These are phyloP conservation scores for Chelonus insularis DNA, from an alignment of 1,140 invertebrate species.

Conservation along the genomic window DNA sequence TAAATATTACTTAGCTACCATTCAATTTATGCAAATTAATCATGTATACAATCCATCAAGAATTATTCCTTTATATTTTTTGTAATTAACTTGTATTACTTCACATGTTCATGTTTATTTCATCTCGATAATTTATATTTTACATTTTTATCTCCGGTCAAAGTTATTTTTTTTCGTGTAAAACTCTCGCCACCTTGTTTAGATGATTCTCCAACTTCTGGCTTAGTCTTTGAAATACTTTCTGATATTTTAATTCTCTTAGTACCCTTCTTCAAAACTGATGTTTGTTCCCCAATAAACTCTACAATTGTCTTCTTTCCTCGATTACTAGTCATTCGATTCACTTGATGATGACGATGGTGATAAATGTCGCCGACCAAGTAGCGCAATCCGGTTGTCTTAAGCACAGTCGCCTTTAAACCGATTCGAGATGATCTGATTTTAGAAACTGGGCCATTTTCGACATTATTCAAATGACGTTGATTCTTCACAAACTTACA, in stretches of 20 bases:
- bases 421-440: constrained; percentile 34
- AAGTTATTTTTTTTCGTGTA: too few relatives aligned
- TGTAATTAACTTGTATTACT: too few relatives aligned
- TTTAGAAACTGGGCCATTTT: constrained; percentile 34
- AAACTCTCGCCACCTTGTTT: too few relatives aligned
- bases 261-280: constrained; percentile 43
- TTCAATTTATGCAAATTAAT: too few relatives aligned
- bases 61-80: too few relatives aligned
- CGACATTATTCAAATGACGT: constrained; percentile 28
- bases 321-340: neutral
- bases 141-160: too few relatives aligned
- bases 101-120: too few relatives aligned
- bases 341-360: neutral
- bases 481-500: constrained; percentile 43
- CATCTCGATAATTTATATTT: too few relatives aligned
- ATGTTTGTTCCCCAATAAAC: constrained; percentile 37
- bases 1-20: too few relatives aligned
- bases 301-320: constrained; percentile 11
- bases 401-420: constrained; percentile 30
- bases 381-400: constrained; percentile 22
- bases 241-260: constrained; percentile 46
- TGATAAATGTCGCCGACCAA: constrained; percentile 5
- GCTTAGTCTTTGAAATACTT: constrained; percentile 31
- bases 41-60: too few relatives aligned
- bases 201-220: constrained; percentile 39